phyloP scores from a whole-genome alignment of 2,113 vertebrate genomes.

The Rostratula benghalensis region DNA sequence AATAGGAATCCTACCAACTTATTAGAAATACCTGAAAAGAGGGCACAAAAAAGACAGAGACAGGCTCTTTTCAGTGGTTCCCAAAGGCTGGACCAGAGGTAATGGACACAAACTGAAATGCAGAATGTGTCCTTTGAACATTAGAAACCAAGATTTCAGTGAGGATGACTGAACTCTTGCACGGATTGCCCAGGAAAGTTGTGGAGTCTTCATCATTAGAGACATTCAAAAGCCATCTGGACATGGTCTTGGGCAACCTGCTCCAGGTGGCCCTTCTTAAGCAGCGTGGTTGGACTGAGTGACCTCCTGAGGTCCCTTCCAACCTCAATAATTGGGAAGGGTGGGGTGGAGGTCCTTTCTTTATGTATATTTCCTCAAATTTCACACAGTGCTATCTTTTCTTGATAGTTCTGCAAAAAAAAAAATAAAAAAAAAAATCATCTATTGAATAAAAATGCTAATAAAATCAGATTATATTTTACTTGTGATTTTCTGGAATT shows the following conservation, averaged over 20 bases:
- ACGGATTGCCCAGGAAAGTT: not conserved
- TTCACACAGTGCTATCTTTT: not conserved
- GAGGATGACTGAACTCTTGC: not conserved
- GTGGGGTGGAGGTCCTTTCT: accelerated
- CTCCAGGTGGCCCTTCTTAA: not conserved
- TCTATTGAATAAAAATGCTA: not conserved
- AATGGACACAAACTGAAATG: no score
- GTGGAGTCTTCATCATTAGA: not conserved
- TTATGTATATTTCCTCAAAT: not conserved
- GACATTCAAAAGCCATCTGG: not conserved
- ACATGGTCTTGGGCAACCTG: accelerated
- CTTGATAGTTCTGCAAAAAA: not conserved
- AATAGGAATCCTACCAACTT: not conserved
- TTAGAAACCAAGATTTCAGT: not conserved
- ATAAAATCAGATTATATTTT: not conserved
- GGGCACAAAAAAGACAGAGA: not conserved
- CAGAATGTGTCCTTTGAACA: not conserved
- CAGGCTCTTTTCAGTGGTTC: no score
- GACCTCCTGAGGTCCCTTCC: not conserved
- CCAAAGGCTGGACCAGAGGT: no score
- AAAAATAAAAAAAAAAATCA: not conserved
- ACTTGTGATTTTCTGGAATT: not conserved
- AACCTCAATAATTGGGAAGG: not conserved
- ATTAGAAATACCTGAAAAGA: not conserved
- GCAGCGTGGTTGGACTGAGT: not conserved